phyloP scores from a whole-genome alignment of 1,140 invertebrate species.

The Neodiprion lecontei region DNA sequence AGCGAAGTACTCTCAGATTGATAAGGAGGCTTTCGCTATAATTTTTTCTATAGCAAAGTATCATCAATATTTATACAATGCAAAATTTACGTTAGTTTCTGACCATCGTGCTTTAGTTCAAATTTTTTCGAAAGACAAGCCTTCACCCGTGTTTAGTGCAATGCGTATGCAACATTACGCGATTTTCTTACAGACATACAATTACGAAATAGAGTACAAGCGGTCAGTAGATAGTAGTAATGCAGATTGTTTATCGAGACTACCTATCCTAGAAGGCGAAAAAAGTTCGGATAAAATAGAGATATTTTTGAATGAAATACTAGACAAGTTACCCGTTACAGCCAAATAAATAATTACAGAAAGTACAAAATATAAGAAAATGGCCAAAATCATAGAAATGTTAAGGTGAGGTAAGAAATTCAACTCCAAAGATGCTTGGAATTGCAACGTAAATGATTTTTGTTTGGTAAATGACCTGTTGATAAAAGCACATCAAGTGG shows the following conservation, averaged over 20 bases:
- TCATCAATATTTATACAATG: constrained; percentile 61
- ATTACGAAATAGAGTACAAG: constrained; percentile 18
- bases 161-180: constrained; percentile 25
- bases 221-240: constrained; percentile 14
- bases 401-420: too few species aligned
- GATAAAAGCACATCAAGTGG: too few species aligned
- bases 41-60: constrained; percentile 61
- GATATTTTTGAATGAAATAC: too few species aligned
- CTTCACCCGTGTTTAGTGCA: constrained; percentile 30
- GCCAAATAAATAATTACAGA: too few species aligned
- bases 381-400: too few species aligned
- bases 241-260: constrained; percentile 15
- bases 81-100: constrained; percentile 53
- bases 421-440: too few species aligned
- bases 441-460: too few species aligned
- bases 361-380: too few species aligned
- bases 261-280: not conserved
- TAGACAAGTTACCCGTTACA: too few species aligned
- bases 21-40: constrained; percentile 64
- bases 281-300: not conserved
- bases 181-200: constrained; percentile 19
- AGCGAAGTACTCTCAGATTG: constrained; percentile 61
- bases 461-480: too few species aligned
- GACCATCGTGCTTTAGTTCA: constrained; percentile 60
- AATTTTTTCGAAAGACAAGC: constrained; percentile 50